phyloP scores from a whole-genome alignment of 1,140 invertebrate genomes.

The Sminthurides bifidus region DNA sequence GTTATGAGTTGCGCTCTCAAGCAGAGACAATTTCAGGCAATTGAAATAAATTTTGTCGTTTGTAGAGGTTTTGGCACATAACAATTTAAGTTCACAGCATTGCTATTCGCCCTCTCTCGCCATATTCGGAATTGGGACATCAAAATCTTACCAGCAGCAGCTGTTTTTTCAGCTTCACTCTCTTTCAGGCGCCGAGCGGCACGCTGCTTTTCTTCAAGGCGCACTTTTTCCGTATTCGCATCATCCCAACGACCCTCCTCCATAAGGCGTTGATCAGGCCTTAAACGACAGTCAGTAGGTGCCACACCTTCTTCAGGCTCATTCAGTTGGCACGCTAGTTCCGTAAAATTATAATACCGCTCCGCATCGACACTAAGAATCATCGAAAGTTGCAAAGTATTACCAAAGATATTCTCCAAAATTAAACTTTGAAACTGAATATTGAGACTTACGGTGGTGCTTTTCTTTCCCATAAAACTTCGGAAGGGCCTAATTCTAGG shows the following conservation, averaged over 20 bases:
- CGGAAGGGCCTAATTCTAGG: constrained; percentile 78
- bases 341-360: constrained; percentile 86
- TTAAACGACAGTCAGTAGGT: constrained; percentile 83
- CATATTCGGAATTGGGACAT: too few relatives aligned
- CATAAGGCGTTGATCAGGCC: constrained; percentile 96
- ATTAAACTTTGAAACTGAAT: constrained; percentile 8
- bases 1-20: too few relatives aligned
- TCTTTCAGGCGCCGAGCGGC: constrained; percentile 58
- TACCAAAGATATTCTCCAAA: background rate
- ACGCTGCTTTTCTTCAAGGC: constrained; percentile 92
- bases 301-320: constrained; percentile 84
- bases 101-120: too few relatives aligned
- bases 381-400: background rate
- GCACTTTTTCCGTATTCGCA: constrained; percentile 80
- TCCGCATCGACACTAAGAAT: constrained; percentile 52
- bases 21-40: too few relatives aligned
- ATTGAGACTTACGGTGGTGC: constrained; percentile 51
- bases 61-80: too few relatives aligned
- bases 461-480: constrained; percentile 72
- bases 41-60: too few relatives aligned
- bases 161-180: constrained; percentile 63
- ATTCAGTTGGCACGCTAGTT: constrained; percentile 90
- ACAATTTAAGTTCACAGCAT: too few relatives aligned
- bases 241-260: constrained; percentile 93
- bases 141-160: constrained; percentile 46